Conservation (phyloP, 92 coral and sea anemone genomes). For the Porites lobata region DNA sequence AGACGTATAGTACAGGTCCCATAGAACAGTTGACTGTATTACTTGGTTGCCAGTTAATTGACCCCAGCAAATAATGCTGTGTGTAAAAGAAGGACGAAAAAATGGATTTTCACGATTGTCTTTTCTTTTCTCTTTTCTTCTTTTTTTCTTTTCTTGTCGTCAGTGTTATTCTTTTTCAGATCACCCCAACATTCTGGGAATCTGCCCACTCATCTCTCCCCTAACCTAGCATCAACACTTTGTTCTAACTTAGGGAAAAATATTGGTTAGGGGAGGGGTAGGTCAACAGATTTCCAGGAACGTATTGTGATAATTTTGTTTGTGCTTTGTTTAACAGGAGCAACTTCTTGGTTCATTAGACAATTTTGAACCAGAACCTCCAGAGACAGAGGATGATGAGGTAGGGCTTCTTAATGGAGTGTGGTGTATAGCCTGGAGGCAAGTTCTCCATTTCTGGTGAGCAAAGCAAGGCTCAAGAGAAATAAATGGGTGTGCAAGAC, state of each 20-base stretch:
- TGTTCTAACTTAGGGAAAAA: too few relatives aligned
- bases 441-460: background rate
- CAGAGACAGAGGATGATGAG: constrained; percentile 91
- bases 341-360: constrained; percentile 80
- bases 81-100: background rate
- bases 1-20: too few relatives aligned
- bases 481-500: too few relatives aligned
- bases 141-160: too few relatives aligned
- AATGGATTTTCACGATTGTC: background rate
- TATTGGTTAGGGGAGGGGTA: too few relatives aligned
- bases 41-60: too few relatives aligned
- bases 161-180: background rate
- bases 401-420: constrained; percentile 9
- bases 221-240: too few relatives aligned
- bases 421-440: background rate
- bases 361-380: constrained; percentile 82
- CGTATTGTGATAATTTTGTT: background rate
- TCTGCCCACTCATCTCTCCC: too few relatives aligned
- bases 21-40: too few relatives aligned
- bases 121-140: too few relatives aligned
- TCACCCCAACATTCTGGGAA: background rate
- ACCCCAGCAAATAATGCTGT: background rate
- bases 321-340: constrained; percentile 58
- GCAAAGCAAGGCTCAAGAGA: too few relatives aligned
- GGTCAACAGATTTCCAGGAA: background rate